Evolutionary conservation across 2,888 invertebrate genomes (phyloP), one percentile per base, ranked within the genome.

Genomic region (Colostygia pectinataria): DNA sequence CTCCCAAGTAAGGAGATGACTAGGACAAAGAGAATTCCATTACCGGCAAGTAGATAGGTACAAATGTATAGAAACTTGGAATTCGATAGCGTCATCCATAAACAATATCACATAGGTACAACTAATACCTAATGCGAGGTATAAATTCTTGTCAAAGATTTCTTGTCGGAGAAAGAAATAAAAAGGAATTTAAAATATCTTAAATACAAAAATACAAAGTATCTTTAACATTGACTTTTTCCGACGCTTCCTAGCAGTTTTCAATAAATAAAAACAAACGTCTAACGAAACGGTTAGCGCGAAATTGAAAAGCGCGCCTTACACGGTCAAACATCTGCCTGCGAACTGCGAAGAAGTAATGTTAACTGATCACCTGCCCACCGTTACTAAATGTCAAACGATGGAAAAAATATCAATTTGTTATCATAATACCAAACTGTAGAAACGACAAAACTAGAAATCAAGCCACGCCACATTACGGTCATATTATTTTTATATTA

Each of bases 351-450:
- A 34, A 36, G 39, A 45, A 47, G 45, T 64, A 68, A 77, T 15
- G 20, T 6, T 18, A 18, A 69, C 71, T 79, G 76, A 68, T 83
- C 88, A 88, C 84, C 87, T 87, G 88, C 69, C 65, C 55, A 63
- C 68, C 71, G 77, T 79, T 77, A 66, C 72, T 85, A 89, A 89
- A 89, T 89, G 88, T 87, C 88, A 89, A 75, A 73, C 71, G 37
- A 34, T 47, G 14, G 8, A 42, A 42, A 51, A 52, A 42, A 28
- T 23, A 36, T 15, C 7, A 29, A 28, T 15, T 34, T 28, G 10
- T 24, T 41, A 15, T 20, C 23, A 8, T 25, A 9, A 2, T n/a
- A 14, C 23, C 18, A 8, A 10, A 29, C 4, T 12, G 23, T 27
- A 9, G 13, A 18, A 28, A 36, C 28, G 23, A 29, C 14, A 2